phyloP scores from a whole-genome alignment of 2,113 vertebrate genomes.

The Melanerpes formicivorus region DNA sequence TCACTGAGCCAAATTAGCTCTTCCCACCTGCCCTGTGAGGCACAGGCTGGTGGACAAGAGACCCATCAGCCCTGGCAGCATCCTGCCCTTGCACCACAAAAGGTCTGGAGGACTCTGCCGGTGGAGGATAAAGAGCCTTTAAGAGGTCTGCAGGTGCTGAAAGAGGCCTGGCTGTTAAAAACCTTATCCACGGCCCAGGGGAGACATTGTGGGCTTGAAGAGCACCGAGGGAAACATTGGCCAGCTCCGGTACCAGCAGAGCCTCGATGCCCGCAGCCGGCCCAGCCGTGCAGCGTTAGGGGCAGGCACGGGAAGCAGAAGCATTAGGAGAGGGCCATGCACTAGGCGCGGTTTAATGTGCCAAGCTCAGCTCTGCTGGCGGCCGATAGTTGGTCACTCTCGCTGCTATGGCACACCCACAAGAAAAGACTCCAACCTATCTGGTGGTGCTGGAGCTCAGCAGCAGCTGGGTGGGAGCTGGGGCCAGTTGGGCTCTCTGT shows the following conservation, averaged over 20 bases:
- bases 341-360: constrained; percentile 22
- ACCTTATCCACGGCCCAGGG: background rate
- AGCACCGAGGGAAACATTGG: background rate
- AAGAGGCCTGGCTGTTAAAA: background rate
- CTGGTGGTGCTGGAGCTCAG: background rate
- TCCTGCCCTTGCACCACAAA: background rate
- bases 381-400: constrained; percentile 41
- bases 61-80: background rate
- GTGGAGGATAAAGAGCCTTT: background rate
- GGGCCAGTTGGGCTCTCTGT: background rate
- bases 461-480: accelerated
- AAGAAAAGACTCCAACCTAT: constrained; percentile 60
- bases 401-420: background rate
- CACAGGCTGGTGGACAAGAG: background rate
- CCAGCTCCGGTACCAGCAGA: background rate
- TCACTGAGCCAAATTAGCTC: background rate
- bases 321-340: constrained; percentile 59
- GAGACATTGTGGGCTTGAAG: background rate
- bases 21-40: background rate
- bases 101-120: accelerated
- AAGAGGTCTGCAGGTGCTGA: background rate
- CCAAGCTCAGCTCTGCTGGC: constrained; percentile 10
- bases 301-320: constrained; percentile 11
- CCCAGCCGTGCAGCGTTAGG: constrained; percentile 25
- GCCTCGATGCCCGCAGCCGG: background rate